Base-by-base conservation (phyloP, 2,888 invertebrate genomes). In the Parapristionchus giblindavisi region DNA sequence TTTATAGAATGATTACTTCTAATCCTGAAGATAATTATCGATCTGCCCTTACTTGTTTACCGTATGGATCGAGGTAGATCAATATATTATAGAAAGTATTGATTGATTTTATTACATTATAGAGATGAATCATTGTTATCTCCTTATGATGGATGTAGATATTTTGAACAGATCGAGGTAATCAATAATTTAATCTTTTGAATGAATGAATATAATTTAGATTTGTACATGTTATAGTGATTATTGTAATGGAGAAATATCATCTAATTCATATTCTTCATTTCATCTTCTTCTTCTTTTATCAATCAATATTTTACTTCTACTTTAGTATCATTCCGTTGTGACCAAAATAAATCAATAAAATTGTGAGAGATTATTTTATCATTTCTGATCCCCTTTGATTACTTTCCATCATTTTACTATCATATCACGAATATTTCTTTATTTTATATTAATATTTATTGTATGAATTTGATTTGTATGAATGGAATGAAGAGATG, bases 191-290 rank as follows among this genome's bases (percentile, higher is more conserved):
- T n/a, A n/a, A n/a, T n/a, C n/a, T n/a, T n/a, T n/a, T n/a, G n/a
- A n/a, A n/a, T n/a, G 34, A 63, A 66, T 5, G 8, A 66, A 8
- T 11, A 2, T 21, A 34, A 21, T 74, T 48, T 56, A 52, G 65
- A 36, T 75, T 93, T 88, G 90, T 98, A 43, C 92, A 98, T 74
- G 94, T 96, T 0, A 91, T 92, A 61, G 99, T 99, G 90, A 93
- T 94, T 2, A 91, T 97, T 29, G 91, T 93, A 75, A 91, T 97
- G 76, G 94, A 95, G 36, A 92, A 93, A 0, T 93, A 93, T 0
- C 95, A 95, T 0, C 90, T 97, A 1, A 87, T 91, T 0, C 90
- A 91, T 11, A 91, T 99, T 48, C 11, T 48, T 48, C 48, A 21
- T 21, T 21, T 48, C 11, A 11, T 21, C 14, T 48, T 14, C 11